Evolutionary conservation across 1,140 invertebrate species (phyloP).

Genomic region (Polypedilum vanderplanki): DNA sequence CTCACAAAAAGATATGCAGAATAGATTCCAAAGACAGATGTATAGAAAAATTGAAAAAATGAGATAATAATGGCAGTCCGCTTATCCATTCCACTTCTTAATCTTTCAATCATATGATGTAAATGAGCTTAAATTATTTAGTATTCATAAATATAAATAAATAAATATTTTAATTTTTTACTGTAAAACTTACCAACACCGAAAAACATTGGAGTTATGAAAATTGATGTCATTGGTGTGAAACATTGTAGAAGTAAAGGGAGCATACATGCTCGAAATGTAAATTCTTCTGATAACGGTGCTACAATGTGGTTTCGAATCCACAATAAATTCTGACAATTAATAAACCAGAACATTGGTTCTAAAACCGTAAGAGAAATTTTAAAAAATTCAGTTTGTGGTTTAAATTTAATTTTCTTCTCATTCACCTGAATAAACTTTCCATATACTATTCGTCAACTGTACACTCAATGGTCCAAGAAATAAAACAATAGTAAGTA

Average conservation of each 20-base stretch:
- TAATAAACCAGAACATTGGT: conserved; percentile 64
- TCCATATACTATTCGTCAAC: conserved; percentile 58
- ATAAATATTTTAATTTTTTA: background rate
- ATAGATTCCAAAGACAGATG: conserved; percentile 88
- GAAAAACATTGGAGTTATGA: conserved; percentile 86
- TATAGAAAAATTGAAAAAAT: conserved; percentile 83
- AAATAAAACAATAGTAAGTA: conserved; percentile 78
- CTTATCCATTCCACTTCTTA: conserved; percentile 60
- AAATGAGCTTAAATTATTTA: conserved; percentile 68
- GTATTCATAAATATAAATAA: background rate
- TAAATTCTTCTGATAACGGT: conserved; percentile 90
- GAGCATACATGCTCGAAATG: conserved; percentile 90
- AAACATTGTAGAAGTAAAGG: conserved; percentile 80
- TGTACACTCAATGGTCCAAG: conserved; percentile 73
- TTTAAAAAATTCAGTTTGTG: conserved; percentile 31
- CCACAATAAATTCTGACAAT: conserved; percentile 70
- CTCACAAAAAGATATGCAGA: conserved; percentile 80
- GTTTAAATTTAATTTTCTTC: conserved; percentile 30
- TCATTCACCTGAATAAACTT: conserved; percentile 59
- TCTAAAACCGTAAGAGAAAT: conserved; percentile 48
- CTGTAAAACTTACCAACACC: conserved; percentile 60
- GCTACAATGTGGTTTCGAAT: conserved; percentile 84
- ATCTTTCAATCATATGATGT: conserved; percentile 80
- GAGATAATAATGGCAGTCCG: conserved; percentile 61
- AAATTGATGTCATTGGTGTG: conserved; percentile 63